Evolutionary conservation across 2,113 vertebrate genomes (phyloP), one percentile per base, ranked within the genome.

Genomic region (Neomonachus schauinslandi): DNA sequence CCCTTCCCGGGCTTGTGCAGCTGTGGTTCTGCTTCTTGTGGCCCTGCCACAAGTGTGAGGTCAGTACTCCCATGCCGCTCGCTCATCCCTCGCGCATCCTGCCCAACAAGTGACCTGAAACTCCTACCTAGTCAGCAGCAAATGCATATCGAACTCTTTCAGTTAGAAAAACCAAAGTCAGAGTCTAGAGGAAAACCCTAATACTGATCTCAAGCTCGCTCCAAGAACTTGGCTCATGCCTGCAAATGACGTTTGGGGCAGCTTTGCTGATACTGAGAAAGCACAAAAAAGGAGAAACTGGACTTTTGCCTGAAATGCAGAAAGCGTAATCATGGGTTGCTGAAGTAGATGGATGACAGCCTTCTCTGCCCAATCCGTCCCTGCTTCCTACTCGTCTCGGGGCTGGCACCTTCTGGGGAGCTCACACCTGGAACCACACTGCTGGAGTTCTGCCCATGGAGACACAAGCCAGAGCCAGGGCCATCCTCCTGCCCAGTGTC

Each of bases 321-420:
- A 39, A 3, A 4, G 13, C 4, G 4, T 16, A 28, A 7, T 4
- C 5, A 4, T 26, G 3, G 55, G 36, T 6, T 11, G 22, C 55
- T 6, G 81, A 42, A 28, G n/a, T n/a, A n/a, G n/a, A n/a, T n/a
- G n/a, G n/a, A n/a, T n/a, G n/a, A n/a, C n/a, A 31, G 14, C 14
- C 55, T 28, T 28, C 8, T 28, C 24, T 1, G 33, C 55, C 36
- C 8, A 10, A 5, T 16, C 24, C 39, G n/a, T 6, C 1, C 14
- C 36, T 26, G 21, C 22, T 2, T 3, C 57, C 36, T 2, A 18
- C 36, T 22, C 26, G 14, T 59, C 22, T 13, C 1, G 10, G 76
- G 76, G 16, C 53, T 1, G 21, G 33, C 2, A 19, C 21, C 7
- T 7, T 24, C 33, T 5, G 19, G 67, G 4, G 36, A 3, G 39